These are phyloP conservation scores for Hemaris fuciformis DNA, from an alignment of 2,888 invertebrate genomes.

Conservation along the genomic window DNA sequence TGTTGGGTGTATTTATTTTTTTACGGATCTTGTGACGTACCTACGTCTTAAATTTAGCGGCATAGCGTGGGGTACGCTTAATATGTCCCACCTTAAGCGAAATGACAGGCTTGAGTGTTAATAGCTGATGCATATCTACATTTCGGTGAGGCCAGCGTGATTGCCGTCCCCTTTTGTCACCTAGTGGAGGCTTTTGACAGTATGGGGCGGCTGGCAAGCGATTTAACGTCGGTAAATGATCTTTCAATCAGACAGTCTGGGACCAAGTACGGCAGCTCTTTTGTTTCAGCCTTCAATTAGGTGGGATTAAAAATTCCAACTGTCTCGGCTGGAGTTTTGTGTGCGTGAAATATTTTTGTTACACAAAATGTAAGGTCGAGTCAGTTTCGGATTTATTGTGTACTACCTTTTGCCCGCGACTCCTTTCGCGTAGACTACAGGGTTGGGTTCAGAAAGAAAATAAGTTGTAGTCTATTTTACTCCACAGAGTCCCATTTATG, in stretches of 20 bases:
- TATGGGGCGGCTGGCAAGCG: slow-evolving; percentile 18
- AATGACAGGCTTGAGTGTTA: slow-evolving; percentile 51
- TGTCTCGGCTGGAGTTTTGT: background rate
- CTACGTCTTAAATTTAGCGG: background rate
- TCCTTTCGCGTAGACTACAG: too few species aligned
- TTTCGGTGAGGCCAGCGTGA: slow-evolving; percentile 48
- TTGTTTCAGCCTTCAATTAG: background rate
- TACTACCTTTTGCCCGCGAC: too few species aligned
- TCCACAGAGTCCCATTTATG: too few species aligned
- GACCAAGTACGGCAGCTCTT: background rate
- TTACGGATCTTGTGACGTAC: too few species aligned
- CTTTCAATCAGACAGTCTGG: slow-evolving; percentile 25
- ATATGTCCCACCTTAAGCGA: slow-evolving; percentile 24
- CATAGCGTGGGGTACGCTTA: slow-evolving; percentile 6
- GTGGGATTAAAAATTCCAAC: slow-evolving; percentile 1
- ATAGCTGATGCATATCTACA: slow-evolving; percentile 60
- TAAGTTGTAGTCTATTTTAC: too few species aligned
- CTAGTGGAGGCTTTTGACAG: slow-evolving; percentile 20
- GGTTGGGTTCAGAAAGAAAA: too few species aligned
- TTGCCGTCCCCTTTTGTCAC: slow-evolving; percentile 41
- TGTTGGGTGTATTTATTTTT: too few species aligned
- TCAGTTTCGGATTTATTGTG: background rate
- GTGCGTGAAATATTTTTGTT: background rate
- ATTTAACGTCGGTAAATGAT: slow-evolving; percentile 28
- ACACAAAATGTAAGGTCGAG: too few species aligned